A percentile compares a stretch with the other conserved stretches of the same genome.
Conservation (phyloP, 2,888 invertebrate species). For the Kryphioiulus occultus region DNA sequence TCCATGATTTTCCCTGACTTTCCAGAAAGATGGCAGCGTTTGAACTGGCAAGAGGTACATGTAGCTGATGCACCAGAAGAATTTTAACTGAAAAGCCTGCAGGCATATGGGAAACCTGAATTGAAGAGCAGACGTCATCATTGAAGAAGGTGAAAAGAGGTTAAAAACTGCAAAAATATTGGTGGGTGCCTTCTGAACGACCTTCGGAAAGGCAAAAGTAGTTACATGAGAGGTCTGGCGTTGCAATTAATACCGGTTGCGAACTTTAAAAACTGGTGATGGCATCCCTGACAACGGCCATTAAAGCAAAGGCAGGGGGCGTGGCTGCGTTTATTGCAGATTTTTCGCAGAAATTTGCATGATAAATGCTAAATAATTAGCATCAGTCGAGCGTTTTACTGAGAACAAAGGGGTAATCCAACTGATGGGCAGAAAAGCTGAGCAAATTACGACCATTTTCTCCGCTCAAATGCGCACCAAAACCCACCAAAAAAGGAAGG, state of each 20-base stretch:
- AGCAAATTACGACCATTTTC: not conserved
- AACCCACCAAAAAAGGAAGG: not conserved
- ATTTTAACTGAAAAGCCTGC: not conserved
- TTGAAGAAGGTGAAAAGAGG: not conserved
- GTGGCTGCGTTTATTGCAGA: not conserved
- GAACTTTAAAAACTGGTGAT: not conserved
- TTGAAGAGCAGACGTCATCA: not conserved
- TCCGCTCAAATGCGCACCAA: not conserved
- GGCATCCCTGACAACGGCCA: not conserved
- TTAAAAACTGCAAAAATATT: not conserved
- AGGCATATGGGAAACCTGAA: not conserved
- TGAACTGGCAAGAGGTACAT: too few relatives aligned
- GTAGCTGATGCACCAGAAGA: not conserved
- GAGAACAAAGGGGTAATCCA: not conserved
- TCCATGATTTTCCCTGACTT: too few relatives aligned
- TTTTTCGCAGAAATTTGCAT: conserved; percentile 6
- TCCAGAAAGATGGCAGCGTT: too few relatives aligned
- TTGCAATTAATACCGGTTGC: not conserved
- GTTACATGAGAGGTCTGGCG: not conserved
- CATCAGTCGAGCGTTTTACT: not conserved
- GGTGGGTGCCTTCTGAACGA: not conserved
- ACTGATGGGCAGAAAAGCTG: not conserved
- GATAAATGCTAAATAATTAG: conserved; percentile 22
- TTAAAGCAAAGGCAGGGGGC: not conserved
- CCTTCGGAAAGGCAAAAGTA: not conserved